Evolutionary conservation across 2,888 invertebrate species (phyloP).

Genomic region (Scaptomyza polygonia): DNA sequence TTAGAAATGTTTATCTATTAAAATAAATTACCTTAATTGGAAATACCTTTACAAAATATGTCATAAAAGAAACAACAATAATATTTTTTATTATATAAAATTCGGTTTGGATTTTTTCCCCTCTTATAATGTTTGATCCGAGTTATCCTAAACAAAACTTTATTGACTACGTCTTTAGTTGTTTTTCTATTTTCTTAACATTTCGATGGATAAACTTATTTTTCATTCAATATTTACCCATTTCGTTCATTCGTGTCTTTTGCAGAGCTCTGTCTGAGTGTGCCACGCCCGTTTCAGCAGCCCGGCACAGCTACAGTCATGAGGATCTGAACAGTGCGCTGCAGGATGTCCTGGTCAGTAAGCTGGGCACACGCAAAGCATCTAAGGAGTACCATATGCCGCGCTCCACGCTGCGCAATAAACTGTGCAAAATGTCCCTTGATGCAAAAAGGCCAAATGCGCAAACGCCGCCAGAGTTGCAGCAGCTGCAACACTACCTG

Average conservation of each 20-base stretch:
- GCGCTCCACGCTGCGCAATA: constrained; percentile 97
- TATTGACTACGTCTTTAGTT: too few species aligned
- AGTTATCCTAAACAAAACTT: too few species aligned
- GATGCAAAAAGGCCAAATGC: constrained; percentile 83
- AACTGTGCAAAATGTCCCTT: constrained; percentile 92
- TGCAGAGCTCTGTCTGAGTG: constrained; percentile 88
- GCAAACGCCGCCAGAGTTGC: constrained; percentile 57
- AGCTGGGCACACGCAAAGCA: constrained; percentile 95
- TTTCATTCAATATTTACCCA: background rate
- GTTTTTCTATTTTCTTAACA: too few species aligned
- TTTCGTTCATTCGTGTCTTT: constrained; percentile 10
- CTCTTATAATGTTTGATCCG: too few species aligned
- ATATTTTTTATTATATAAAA: too few species aligned
- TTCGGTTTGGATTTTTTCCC: too few species aligned
- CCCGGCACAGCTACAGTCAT: constrained; percentile 95
- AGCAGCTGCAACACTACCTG: constrained; percentile 69
- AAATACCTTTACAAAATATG: too few species aligned
- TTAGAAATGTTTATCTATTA: too few species aligned
- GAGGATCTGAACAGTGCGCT: constrained; percentile 97
- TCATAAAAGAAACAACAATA: too few species aligned
- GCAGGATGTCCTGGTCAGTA: constrained; percentile 95
- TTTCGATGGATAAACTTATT: too few species aligned
- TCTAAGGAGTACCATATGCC: constrained; percentile 98
- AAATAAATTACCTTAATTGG: too few species aligned
- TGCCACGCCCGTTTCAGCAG: constrained; percentile 84